phyloP scores from a whole-genome alignment of 2,888 invertebrate genomes.

The Caenorhabditis doughertyi region DNA sequence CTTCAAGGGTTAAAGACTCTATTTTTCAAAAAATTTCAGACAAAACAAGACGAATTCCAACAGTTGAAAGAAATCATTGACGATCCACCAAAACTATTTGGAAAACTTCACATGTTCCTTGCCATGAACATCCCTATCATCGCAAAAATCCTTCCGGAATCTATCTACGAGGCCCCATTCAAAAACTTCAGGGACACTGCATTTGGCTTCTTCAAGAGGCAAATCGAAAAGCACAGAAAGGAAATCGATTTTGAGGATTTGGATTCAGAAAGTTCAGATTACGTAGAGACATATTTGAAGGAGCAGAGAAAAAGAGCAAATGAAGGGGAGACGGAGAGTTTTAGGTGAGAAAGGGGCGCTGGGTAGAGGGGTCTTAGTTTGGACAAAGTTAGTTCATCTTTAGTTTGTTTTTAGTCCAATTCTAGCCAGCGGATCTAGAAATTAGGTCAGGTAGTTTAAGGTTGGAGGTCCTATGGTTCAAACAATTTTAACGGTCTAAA shows the following conservation, averaged over 20 bases:
- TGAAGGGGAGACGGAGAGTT: slow-evolving; percentile 48
- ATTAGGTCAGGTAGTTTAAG: no score
- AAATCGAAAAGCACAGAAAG: slow-evolving; percentile 61
- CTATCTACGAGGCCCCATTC: slow-evolving; percentile 2
- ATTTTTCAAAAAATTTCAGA: slow-evolving; percentile 18
- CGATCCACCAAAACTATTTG: slow-evolving; percentile 37
- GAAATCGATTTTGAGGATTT: slow-evolving; percentile 52
- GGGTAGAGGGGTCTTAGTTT: no score
- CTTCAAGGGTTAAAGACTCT: neutral
- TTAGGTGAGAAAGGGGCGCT: no score
- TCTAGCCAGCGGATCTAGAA: no score
- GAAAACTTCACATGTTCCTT: slow-evolving; percentile 33
- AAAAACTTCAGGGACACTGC: slow-evolving; percentile 48
- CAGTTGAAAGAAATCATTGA: slow-evolving; percentile 53
- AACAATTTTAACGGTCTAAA: no score
- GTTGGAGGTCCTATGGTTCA: no score
- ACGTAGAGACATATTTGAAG: slow-evolving; percentile 63
- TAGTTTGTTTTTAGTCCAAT: no score
- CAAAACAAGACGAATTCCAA: slow-evolving; percentile 50
- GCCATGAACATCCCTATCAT: slow-evolving; percentile 50
- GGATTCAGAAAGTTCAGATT: slow-evolving; percentile 52
- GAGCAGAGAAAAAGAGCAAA: slow-evolving; percentile 60
- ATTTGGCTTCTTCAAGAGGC: slow-evolving; percentile 59
- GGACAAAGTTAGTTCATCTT: no score
- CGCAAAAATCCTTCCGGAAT: slow-evolving; percentile 22